These are phyloP conservation scores for Leiothrix lutea DNA, from an alignment of 2,113 vertebrate species.

Conservation along the genomic window DNA sequence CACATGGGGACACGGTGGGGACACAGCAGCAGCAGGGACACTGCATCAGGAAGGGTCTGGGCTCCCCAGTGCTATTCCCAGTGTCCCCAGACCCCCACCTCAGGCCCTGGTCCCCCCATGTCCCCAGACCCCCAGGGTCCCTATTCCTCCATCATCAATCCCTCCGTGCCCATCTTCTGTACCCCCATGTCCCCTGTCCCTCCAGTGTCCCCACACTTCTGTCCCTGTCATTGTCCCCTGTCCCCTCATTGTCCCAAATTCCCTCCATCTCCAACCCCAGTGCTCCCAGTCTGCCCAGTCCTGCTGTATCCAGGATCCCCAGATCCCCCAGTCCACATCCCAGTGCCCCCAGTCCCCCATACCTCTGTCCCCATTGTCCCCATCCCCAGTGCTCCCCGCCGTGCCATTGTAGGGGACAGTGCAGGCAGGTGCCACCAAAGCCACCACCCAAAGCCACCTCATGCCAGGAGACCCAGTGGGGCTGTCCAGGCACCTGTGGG, in stretches of 20 bases:
- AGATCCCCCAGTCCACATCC: background rate
- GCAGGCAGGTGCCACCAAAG: background rate
- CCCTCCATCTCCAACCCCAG: background rate
- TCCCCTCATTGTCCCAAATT: background rate
- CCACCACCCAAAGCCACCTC: slow-evolving; percentile 47
- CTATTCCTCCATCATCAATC: background rate
- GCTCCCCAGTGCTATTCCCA: background rate
- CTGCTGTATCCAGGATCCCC: background rate
- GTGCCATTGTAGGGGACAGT: background rate
- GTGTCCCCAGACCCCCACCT: background rate
- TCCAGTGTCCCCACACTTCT: background rate
- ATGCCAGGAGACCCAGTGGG: background rate
- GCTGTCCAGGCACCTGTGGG: background rate
- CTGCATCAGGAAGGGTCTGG: background rate
- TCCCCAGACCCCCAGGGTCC: background rate
- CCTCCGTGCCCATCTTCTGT: background rate
- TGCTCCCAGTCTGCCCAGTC: background rate
- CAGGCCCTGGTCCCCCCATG: too few relatives aligned
- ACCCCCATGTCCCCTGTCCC: background rate
- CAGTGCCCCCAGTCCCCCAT: background rate
- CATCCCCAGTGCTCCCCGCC: fast-evolving
- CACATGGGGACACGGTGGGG: background rate
- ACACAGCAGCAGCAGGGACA: fast-evolving
- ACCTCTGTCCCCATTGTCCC: background rate
- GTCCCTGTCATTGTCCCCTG: background rate